Evolutionary conservation across 2,797 vertebrate species (phyloP), one percentile per base, ranked within the genome.

Genomic region (Cheirogaleus major): DNA sequence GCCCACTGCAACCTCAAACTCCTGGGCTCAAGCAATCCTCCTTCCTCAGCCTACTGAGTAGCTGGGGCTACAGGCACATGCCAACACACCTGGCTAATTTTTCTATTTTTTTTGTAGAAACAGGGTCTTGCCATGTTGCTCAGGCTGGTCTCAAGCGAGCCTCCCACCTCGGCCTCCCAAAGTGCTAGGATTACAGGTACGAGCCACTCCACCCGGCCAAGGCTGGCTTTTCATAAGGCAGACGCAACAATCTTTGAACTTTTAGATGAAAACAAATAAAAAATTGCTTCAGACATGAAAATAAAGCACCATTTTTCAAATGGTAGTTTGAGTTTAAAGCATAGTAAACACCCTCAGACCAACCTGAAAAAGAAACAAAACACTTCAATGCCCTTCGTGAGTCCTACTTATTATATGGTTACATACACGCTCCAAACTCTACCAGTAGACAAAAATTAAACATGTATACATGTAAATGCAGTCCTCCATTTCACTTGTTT

Each of bases 301-400:
- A 52, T 38, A 97, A 90, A 73, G 32, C 14, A 93, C 7, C 41
- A 48, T 52, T 83, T 91, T 82, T 63, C 22, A 94, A 87, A 83
- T 38, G 17, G 22, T 32, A 69, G 18, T 80, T 85, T 15, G 76
- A 30, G 14, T 27, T 82, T 57, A 79, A 84, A 84, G 18, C 27
- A 45, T 27, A 86, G 25, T 17, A 30, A 95, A 84, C 14, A 80
- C 9, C 45, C 23, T 14, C 22, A 45, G 22, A 70, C 2, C 27
- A 76, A 76, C 12, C n/a, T n/a, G n/a, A 85, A 86, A 63, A 89
- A n/a, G 32, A 78, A 35, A 65, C 14, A 9, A 55, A 79, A 35
- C n/a, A 79, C 1, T 23, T 50, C 30, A 87, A 32, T 55, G 35
- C 4, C 35, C 73, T 41, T 55, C 55, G 0, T 67, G 38, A 93